Evolutionary conservation across 2,113 vertebrate species (phyloP).

Genomic region (Glareola pratincola): DNA sequence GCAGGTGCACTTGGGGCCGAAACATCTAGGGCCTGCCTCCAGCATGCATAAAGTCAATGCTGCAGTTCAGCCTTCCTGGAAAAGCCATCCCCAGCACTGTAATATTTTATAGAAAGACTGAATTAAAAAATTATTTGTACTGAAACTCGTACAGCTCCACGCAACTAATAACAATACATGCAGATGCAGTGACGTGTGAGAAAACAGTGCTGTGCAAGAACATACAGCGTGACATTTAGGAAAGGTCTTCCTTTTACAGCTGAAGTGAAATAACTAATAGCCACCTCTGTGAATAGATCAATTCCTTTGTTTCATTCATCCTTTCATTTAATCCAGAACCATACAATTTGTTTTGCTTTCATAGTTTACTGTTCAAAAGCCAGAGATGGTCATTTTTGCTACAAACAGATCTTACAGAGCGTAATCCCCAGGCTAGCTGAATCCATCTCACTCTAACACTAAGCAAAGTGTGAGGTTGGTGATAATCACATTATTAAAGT

Average conservation of each 20-base stretch:
- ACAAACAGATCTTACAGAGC: neutral
- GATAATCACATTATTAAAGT: neutral
- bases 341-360: slow-evolving; percentile 3
- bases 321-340: neutral
- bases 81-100: neutral
- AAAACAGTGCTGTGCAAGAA: neutral
- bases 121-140: slow-evolving; percentile 8
- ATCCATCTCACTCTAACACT: neutral
- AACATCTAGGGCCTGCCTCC: slow-evolving; percentile 72
- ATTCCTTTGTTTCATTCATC: slow-evolving; percentile 26
- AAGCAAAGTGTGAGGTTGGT: neutral
- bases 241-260: neutral
- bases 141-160: neutral
- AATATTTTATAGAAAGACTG: neutral
- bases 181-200: neutral
- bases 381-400: slow-evolving; percentile 37
- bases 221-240: neutral
- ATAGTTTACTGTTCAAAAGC: neutral
- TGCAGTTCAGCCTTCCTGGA: neutral
- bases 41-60: slow-evolving; percentile 73
- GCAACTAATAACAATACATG: neutral
- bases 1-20: slow-evolving; percentile 79
- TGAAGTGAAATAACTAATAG: neutral
- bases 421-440: neutral
- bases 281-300: neutral